A percentile compares a stretch with the other conserved stretches of the same genome.
phyloP scores from a whole-genome alignment of 2,888 invertebrate species.

The Thalpophila matura region DNA sequence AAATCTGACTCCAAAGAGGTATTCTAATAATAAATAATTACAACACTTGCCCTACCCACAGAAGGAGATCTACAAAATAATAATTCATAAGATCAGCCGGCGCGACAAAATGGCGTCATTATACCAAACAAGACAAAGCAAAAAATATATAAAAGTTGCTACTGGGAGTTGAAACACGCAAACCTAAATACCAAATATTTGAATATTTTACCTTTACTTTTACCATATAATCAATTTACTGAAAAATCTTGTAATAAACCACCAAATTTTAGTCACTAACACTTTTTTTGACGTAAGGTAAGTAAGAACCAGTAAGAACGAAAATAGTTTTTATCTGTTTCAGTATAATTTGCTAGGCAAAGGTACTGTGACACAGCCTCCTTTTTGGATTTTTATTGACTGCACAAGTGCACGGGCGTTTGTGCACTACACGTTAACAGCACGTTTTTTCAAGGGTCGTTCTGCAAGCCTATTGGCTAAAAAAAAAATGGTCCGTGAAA shows the following conservation, averaged over 20 bases:
- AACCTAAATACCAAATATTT: slow-evolving; percentile 32
- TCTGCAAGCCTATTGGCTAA: no score
- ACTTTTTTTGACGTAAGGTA: slow-evolving; percentile 85
- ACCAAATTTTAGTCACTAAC: slow-evolving; percentile 81
- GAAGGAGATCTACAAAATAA: slow-evolving; percentile 78
- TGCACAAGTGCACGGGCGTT: no score
- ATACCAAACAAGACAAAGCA: slow-evolving; percentile 83
- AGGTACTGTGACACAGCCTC: slow-evolving; percentile 55
- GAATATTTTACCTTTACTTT: slow-evolving; percentile 72
- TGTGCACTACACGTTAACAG: no score
- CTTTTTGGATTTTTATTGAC: slow-evolving; percentile 16
- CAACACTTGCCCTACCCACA: slow-evolving; percentile 70
- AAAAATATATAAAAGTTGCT: slow-evolving; percentile 59
- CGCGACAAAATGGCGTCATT: slow-evolving; percentile 91
- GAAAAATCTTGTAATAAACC: slow-evolving; percentile 77
- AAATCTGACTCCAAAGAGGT: slow-evolving; percentile 49
- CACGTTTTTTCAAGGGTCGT: no score
- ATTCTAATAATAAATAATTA: slow-evolving; percentile 67
- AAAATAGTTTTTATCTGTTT: slow-evolving; percentile 72
- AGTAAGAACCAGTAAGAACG: slow-evolving; percentile 73
- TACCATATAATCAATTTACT: slow-evolving; percentile 75
- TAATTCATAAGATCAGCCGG: slow-evolving; percentile 88
- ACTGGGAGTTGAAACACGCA: slow-evolving; percentile 2
- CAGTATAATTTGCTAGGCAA: slow-evolving; percentile 55
- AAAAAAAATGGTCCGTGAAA: no score